phyloP scores from a whole-genome alignment of 2,113 vertebrate genomes.

The Phrynosoma platyrhinos region DNA sequence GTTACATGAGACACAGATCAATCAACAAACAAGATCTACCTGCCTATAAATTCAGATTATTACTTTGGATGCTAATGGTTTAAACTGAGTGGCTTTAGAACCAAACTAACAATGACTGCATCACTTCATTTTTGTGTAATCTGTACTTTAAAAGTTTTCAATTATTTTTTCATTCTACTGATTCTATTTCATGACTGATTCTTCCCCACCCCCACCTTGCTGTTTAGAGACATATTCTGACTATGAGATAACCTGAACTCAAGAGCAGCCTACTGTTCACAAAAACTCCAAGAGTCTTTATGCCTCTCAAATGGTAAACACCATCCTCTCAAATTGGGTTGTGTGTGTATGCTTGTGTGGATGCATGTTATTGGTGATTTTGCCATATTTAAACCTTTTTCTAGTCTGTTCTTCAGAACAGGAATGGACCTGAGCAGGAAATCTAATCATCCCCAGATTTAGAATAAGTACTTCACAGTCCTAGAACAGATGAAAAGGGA shows the following conservation, averaged over 20 bases:
- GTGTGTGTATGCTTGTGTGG: too few species aligned
- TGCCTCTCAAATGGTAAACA: too few species aligned
- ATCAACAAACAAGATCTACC: not conserved
- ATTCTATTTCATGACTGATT: not conserved
- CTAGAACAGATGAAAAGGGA: too few species aligned
- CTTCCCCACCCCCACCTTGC: not conserved
- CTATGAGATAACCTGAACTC: not conserved
- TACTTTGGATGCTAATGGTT: conserved; percentile 8
- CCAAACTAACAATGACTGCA: not conserved
- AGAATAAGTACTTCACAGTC: too few species aligned
- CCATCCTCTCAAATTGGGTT: too few species aligned
- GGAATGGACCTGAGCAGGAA: too few species aligned
- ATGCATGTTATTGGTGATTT: too few species aligned
- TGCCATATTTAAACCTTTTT: too few species aligned
- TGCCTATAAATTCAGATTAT: not conserved
- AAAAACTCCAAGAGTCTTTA: too few species aligned
- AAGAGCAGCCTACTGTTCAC: not conserved
- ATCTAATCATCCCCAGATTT: too few species aligned
- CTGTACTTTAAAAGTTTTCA: not conserved
- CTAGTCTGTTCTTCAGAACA: too few species aligned
- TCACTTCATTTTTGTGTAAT: not conserved
- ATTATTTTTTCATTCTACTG: not conserved
- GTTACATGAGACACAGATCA: not conserved
- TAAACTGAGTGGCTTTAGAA: not conserved
- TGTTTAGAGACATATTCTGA: not conserved